Percentiles rank a stretch among this genome's conserved stretches.
Conservation (phyloP, 2,888 invertebrate species). For the Molorchus minor region DNA sequence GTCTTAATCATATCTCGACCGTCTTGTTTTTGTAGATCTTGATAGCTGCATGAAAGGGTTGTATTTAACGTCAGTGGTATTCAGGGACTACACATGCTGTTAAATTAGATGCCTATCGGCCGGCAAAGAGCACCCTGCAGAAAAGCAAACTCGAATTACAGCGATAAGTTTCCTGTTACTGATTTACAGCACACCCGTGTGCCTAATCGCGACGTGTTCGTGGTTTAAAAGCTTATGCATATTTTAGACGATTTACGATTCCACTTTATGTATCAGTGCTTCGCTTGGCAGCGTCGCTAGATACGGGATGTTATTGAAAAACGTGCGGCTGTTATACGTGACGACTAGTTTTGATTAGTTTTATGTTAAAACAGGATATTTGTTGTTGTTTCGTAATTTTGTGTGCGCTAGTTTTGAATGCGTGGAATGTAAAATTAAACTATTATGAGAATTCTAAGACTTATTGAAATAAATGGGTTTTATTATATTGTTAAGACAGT, state of each 20-base stretch:
- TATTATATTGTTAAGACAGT: no score
- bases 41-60: no score
- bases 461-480: no score
- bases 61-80: no score
- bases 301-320: slow-evolving; percentile 18
- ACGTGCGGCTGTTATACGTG: background rate
- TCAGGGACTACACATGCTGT: no score
- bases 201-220: slow-evolving; percentile 21
- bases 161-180: slow-evolving; percentile 19
- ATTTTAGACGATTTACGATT: slow-evolving; percentile 25
- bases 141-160: background rate
- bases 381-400: background rate
- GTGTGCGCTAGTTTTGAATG: no score
- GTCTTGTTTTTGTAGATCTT: no score
- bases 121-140: no score
- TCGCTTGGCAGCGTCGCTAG: slow-evolving; percentile 1
- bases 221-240: slow-evolving; percentile 16
- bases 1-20: no score
- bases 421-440: no score
- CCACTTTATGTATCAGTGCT: slow-evolving; percentile 12
- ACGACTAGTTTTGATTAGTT: background rate
- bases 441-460: no score
- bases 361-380: background rate
- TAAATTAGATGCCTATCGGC: no score
- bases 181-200: slow-evolving; percentile 21